phyloP scores from a whole-genome alignment of 1,140 invertebrate species.

The Drosophila kohkoa region DNA sequence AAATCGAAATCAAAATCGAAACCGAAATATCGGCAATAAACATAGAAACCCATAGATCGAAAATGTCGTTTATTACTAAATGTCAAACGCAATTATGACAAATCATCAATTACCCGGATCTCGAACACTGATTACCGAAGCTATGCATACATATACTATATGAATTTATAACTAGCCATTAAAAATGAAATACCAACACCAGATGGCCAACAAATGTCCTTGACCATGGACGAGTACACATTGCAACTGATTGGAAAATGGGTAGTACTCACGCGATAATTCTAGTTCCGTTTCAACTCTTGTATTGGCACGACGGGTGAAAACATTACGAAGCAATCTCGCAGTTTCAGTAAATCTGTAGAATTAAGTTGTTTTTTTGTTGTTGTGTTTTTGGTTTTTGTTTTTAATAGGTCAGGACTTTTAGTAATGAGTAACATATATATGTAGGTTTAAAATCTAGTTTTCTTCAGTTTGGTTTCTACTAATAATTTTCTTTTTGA shows the following conservation, averaged over 20 bases:
- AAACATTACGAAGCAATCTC: constrained; percentile 96
- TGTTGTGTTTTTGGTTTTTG: constrained; percentile 29
- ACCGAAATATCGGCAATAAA: not conserved
- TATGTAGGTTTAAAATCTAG: constrained; percentile 14
- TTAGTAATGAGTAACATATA: constrained; percentile 23
- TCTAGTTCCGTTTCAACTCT: constrained; percentile 94
- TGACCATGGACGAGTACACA: constrained; percentile 12
- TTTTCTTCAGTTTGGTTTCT: constrained; percentile 29
- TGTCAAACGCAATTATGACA: constrained; percentile 19
- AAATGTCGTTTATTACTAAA: constrained; percentile 12
- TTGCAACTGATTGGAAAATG: constrained; percentile 49
- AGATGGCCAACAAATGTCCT: constrained; percentile 42
- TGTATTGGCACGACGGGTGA: constrained; percentile 92
- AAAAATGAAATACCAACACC: constrained; percentile 42
- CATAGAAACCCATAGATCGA: constrained; percentile 1
- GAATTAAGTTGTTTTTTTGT: constrained; percentile 67
- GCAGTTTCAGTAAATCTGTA: constrained; percentile 98
- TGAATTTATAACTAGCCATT: constrained; percentile 40
- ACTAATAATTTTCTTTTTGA: constrained; percentile 66
- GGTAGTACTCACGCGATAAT: constrained; percentile 93
- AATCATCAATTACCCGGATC: constrained; percentile 59
- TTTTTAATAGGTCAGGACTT: constrained; percentile 18
- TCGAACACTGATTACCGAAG: constrained; percentile 29
- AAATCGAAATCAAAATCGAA: not conserved
- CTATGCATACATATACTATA: constrained; percentile 20